A percentile compares a stretch with the other conserved stretches of the same genome.
These are phyloP conservation scores for Hippocampus mohnikei DNA, from an alignment of 2,113 vertebrate genomes.

Conservation along the genomic window DNA sequence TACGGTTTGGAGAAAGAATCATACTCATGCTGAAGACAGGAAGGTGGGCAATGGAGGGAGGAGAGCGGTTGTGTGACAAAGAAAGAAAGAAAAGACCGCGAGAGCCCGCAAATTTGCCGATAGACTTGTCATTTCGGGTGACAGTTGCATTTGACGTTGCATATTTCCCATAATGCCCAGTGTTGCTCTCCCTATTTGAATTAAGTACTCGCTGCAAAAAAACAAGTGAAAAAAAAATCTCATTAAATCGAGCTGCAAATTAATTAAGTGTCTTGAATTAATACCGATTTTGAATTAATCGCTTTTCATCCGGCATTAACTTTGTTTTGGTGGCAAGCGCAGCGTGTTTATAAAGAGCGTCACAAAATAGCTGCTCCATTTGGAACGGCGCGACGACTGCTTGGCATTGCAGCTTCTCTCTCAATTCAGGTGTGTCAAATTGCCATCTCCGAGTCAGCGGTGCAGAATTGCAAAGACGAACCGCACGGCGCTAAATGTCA, in stretches of 20 bases:
- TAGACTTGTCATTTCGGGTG: constrained; percentile 1
- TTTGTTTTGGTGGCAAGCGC: constrained; percentile 15
- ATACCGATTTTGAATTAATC: constrained; percentile 24
- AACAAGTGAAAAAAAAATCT: constrained; percentile 5
- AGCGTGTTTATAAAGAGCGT: constrained; percentile 8
- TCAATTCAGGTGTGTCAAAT: constrained; percentile 68
- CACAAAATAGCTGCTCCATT: constrained; percentile 21
- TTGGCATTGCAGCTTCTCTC: constrained; percentile 38
- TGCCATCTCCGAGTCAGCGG: constrained; percentile 57
- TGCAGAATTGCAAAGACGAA: constrained; percentile 52
- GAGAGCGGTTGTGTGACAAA: constrained; percentile 6
- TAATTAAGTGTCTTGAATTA: constrained; percentile 31
- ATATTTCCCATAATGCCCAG: constrained; percentile 2
- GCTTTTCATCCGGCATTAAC: constrained; percentile 33
- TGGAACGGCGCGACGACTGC: constrained; percentile 16
- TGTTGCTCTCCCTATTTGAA: constrained; percentile 3
- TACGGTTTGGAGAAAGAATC: neutral
- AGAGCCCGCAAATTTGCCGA: neutral
- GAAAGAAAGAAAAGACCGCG: neutral
- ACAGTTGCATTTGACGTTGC: neutral
- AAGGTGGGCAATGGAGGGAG: constrained; percentile 17
- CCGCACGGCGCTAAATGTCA: constrained; percentile 44
- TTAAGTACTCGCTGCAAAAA: constrained; percentile 10
- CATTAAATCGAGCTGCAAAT: constrained; percentile 29
- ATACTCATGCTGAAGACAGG: constrained; percentile 15